Conservation (phyloP, 1,140 invertebrate genomes). For the Cyclina sinensis region DNA sequence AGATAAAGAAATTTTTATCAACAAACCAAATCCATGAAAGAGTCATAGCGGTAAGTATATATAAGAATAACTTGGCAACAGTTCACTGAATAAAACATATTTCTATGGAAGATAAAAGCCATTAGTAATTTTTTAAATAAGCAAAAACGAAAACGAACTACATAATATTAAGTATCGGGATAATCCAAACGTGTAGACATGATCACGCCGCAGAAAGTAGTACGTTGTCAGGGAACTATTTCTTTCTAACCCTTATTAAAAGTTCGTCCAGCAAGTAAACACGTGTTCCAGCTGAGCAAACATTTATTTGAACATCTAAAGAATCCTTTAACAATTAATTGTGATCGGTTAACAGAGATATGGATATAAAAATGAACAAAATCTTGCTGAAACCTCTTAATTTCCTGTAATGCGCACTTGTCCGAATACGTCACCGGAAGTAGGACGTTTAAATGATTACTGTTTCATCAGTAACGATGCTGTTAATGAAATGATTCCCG, state of each 20-base stretch:
- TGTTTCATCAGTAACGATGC: constrained; percentile 4
- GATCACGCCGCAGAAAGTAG: constrained; percentile 28
- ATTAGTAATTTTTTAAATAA: too few relatives aligned
- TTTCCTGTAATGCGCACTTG: constrained; percentile 53
- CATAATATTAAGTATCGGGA: too few relatives aligned
- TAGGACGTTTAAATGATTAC: constrained; percentile 40
- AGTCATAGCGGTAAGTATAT: too few relatives aligned
- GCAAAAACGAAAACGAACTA: too few relatives aligned
- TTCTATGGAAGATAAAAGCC: too few relatives aligned
- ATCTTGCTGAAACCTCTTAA: constrained; percentile 50
- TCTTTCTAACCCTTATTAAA: not conserved
- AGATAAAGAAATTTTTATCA: too few relatives aligned
- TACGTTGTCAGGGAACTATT: constrained; percentile 35
- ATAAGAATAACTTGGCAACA: too few relatives aligned
- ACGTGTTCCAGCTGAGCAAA: constrained; percentile 37
- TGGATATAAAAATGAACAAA: constrained; percentile 50
- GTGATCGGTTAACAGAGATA: constrained; percentile 36
- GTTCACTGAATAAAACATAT: too few relatives aligned
- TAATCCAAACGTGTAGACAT: too few relatives aligned
- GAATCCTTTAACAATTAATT: constrained; percentile 49
- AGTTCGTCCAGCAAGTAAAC: constrained; percentile 29
- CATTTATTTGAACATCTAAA: constrained; percentile 53
- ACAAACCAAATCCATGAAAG: too few relatives aligned
- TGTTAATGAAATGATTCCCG: constrained; percentile 32
- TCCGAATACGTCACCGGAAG: constrained; percentile 49